A percentile compares a stretch with the other conserved stretches of the same genome.
phyloP scores from a whole-genome alignment of 2,113 vertebrate species.

The human region GRCh38 chr5:100553501-100554000 shows the following conservation, averaged over 20 bases:
- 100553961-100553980: background rate
- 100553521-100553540: conserved; percentile 37
- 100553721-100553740: background rate
- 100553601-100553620: conserved; percentile 23
- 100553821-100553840: background rate
- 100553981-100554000: background rate
- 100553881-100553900: background rate
- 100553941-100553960: background rate
- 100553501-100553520: background rate
- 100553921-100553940: background rate
- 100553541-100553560: background rate
- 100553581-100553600: conserved; percentile 7
- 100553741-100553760: background rate
- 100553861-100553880: background rate
- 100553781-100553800: background rate
- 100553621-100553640: background rate
- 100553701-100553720: background rate
- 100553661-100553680: background rate
- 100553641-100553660: background rate
- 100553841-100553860: background rate
- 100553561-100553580: background rate
- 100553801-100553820: background rate
- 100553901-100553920: background rate
- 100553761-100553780: background rate
- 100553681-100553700: background rate